Percentiles rank a stretch among this genome's conserved stretches.
Conservation (phyloP, 23 tunicate genomes). For the Phallusia fumigata region DNA sequence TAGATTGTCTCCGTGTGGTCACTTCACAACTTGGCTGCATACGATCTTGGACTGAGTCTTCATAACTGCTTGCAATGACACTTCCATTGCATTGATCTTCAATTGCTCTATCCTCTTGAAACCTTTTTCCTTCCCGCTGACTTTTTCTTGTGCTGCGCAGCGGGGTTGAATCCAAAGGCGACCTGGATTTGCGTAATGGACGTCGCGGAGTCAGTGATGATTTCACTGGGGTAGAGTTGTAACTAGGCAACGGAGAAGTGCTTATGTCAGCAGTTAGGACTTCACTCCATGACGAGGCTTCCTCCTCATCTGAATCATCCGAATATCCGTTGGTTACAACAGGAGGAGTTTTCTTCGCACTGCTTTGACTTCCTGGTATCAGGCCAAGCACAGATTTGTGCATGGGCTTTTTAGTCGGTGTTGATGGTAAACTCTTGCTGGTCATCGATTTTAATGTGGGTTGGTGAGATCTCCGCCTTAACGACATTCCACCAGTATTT, state of each 20-base stretch:
- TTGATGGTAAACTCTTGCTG: conserved; percentile 1
- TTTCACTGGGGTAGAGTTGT: neutral
- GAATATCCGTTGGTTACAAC: conserved; percentile 53
- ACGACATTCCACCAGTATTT: neutral
- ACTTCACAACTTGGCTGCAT: neutral
- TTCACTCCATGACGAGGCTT: conserved; percentile 30
- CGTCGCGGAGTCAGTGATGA: conserved; percentile 1
- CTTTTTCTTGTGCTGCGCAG: neutral
- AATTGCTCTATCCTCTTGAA: neutral
- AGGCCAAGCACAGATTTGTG: conserved; percentile 3
- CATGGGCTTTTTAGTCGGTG: conserved; percentile 16
- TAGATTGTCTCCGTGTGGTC: neutral
- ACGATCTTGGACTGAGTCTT: neutral
- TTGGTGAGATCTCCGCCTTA: neutral
- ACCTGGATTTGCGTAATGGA: neutral
- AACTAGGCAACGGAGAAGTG: conserved; percentile 33
- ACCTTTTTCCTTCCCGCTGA: neutral
- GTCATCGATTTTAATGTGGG: neutral
- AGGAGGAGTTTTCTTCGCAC: neutral
- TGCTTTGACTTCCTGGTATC: neutral
- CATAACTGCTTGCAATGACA: neutral
- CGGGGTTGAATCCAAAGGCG: neutral
- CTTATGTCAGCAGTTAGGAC: conserved; percentile 25
- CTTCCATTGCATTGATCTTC: neutral
- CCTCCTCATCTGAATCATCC: conserved; percentile 47